Evolutionary conservation across 2,888 invertebrate genomes (phyloP), one percentile per base, ranked within the genome.

Genomic region (Philhelius pedissequus): DNA sequence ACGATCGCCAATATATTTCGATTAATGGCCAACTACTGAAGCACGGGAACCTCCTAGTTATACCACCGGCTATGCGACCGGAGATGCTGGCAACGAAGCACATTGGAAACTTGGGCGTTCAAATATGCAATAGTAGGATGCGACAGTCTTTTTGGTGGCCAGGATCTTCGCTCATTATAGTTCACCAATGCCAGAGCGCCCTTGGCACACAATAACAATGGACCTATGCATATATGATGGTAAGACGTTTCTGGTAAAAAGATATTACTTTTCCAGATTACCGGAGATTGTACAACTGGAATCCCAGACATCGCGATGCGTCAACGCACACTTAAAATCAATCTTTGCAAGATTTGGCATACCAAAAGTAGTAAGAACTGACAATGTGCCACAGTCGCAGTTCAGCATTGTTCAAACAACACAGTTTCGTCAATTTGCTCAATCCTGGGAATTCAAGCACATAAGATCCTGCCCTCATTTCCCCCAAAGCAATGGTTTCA

Each of bases 11-110:
- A 11, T 48, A 58, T 48, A 15, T 70, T 9, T 7, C 58, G 11
- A 70, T 45, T 18, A 58, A 70, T 48, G 15, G 35, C 25, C 27
- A 58, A 15, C 22, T 58, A 1, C 25, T 58, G 22, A 70, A 48
- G 70, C 70, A 70, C 22, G 58, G 70, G 13, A 70, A 45, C 35
- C 70, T 58, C n/a, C 11, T 70, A 18, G 69, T 69, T 8, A 69
- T 69, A 8, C 52, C 54, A 54, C 40, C 45, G 6, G 56, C 6
- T 30, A 54, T 54, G 54, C 69, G 22, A 2, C 25, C 27, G 9
- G 35, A 69, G 69, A 69, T 69, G 69, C 27, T 69, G 43, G 40
- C 54, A 43, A 56, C 50, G n/a, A 58, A 58, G 43, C 56, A 35
- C 9, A 58, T 45, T 1, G 43, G 38, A 25, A 32, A 70, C 45